Percentiles rank a stretch among this genome's conserved stretches.
Evolutionary conservation across 2,888 invertebrate species (phyloP).

Genomic region (Agapostemon virescens): DNA sequence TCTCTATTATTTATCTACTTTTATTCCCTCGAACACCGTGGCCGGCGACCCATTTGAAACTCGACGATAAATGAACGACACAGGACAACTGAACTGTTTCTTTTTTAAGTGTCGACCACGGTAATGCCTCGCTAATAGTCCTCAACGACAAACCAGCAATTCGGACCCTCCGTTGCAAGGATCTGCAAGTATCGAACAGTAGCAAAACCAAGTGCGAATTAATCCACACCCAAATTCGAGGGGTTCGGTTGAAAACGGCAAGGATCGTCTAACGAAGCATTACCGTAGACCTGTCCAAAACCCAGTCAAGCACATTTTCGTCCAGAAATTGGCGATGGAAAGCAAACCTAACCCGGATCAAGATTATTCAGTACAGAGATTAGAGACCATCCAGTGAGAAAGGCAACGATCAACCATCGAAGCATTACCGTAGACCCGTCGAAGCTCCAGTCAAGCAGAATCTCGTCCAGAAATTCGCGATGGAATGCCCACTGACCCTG

Average conservation of each 20-base stretch:
- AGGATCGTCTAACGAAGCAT: no score
- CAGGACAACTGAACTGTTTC: neutral
- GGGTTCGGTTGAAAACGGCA: no score
- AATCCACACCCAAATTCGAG: no score
- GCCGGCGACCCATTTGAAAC: neutral
- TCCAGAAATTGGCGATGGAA: no score
- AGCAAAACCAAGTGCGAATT: neutral
- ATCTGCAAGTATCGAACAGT: neutral
- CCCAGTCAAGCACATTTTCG: no score
- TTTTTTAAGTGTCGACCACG: neutral
- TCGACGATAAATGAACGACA: neutral
- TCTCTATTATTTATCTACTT: neutral
- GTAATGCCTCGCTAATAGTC: neutral
- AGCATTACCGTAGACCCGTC: neutral
- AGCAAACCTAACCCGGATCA: no score
- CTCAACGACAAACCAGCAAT: neutral
- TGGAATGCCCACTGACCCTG: no score
- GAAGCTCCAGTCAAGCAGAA: neutral
- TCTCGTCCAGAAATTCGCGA: neutral
- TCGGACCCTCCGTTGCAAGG: no score
- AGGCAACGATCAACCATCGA: neutral
- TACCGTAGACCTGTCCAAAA: no score
- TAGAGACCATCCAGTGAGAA: neutral
- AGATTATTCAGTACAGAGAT: no score
- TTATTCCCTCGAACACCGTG: neutral